A percentile compares a stretch with the other conserved stretches of the same genome.
These are phyloP conservation scores for Pterophyllum scalare DNA, from an alignment of 2,113 vertebrate genomes.

Conservation along the genomic window DNA sequence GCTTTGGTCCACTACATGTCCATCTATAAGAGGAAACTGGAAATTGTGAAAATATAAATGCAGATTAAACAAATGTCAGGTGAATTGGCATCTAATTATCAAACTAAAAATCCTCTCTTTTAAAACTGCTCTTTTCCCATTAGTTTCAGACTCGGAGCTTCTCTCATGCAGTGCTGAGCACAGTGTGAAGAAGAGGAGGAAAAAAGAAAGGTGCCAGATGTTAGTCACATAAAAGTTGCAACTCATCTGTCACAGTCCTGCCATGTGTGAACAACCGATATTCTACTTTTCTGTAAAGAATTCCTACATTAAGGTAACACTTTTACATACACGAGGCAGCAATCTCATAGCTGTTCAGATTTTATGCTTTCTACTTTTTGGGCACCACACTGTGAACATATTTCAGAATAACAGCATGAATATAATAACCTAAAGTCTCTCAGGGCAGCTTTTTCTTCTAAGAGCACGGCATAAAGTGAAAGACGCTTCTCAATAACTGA, in stretches of 20 bases:
- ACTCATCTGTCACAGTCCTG: conserved; percentile 13
- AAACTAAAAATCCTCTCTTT: not conserved
- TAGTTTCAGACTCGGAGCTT: not conserved
- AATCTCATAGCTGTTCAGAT: not conserved
- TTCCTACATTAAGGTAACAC: not conserved
- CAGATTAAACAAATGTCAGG: not conserved
- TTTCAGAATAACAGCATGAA: not conserved
- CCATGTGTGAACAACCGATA: not conserved
- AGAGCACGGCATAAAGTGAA: not conserved
- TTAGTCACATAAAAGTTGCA: conserved; percentile 5
- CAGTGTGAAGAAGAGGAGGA: not conserved
- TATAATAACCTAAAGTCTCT: conserved; percentile 1
- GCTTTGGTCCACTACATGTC: not conserved
- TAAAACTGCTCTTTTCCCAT: not conserved
- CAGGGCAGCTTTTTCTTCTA: not conserved
- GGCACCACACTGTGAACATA: not conserved
- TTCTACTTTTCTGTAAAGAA: not conserved
- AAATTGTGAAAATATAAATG: not conserved
- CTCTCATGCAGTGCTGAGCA: not conserved
- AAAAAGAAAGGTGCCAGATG: conserved; percentile 4
- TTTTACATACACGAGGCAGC: not conserved
- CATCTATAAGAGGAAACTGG: not conserved
- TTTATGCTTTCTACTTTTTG: not conserved
- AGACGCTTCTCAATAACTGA: not conserved
- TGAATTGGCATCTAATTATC: conserved; percentile 1